Evolutionary conservation across 2,113 vertebrate species (phyloP).

Genomic region (Leptocoma aspasia): DNA sequence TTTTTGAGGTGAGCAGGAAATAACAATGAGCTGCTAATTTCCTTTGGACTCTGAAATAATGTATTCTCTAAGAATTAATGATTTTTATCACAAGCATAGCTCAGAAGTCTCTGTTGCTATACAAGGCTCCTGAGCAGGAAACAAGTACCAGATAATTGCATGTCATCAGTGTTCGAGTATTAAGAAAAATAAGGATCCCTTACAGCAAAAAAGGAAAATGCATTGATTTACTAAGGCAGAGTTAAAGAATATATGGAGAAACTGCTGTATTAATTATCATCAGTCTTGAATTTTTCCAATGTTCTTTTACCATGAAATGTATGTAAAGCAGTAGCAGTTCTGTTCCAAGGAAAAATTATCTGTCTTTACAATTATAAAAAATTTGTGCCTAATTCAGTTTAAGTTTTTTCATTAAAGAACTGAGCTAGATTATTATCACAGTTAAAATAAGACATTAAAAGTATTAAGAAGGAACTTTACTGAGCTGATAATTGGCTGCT

Average conservation of each 20-base stretch:
- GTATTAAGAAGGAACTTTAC: neutral
- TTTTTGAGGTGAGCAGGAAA: neutral
- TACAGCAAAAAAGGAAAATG: neutral
- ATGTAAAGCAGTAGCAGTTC: neutral
- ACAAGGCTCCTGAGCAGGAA: neutral
- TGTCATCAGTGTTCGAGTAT: neutral
- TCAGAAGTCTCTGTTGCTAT: neutral
- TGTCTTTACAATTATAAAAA: neutral
- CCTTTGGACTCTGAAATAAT: neutral
- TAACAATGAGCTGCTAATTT: neutral
- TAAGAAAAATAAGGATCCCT: neutral
- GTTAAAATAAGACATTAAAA: neutral
- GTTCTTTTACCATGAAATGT: neutral
- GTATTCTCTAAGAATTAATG: neutral
- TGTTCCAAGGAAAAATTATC: neutral
- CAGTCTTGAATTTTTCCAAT: neutral
- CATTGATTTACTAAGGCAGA: neutral
- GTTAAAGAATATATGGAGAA: neutral
- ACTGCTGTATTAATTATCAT: neutral
- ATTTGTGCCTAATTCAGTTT: neutral
- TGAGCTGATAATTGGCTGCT: neutral
- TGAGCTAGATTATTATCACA: neutral
- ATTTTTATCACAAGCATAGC: neutral
- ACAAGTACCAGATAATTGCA: neutral
- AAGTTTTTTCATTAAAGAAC: neutral